Percentiles rank a stretch among this genome's conserved stretches.
phyloP scores from a whole-genome alignment of 2,113 vertebrate species.

The Eulacestoma nigropectus region DNA sequence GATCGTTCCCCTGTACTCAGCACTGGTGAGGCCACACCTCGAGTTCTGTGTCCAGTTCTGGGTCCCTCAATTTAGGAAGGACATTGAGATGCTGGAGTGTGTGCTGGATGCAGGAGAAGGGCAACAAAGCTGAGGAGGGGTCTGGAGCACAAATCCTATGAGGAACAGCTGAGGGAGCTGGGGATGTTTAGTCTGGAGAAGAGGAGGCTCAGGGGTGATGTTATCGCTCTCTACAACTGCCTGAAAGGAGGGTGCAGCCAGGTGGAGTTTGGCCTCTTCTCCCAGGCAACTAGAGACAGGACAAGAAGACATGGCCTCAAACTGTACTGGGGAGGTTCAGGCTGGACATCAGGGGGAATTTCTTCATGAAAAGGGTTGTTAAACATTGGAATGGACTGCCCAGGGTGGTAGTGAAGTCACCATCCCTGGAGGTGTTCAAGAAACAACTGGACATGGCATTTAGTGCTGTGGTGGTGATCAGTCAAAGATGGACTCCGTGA shows the following conservation, averaged over 20 bases:
- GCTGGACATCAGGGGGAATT: neutral
- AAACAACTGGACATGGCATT: neutral
- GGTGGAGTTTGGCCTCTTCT: neutral
- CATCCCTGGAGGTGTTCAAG: neutral
- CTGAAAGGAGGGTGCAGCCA: neutral
- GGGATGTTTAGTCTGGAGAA: neutral
- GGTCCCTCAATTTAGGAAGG: rapidly evolving
- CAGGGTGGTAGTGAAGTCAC: neutral
- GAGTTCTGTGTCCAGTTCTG: rapidly evolving
- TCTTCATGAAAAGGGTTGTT: neutral
- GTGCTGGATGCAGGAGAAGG: neutral
- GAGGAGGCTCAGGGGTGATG: neutral
- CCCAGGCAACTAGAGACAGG: neutral
- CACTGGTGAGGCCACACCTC: neutral
- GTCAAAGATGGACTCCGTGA: neutral
- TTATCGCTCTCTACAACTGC: rapidly evolving
- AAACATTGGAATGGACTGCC: neutral
- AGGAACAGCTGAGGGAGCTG: neutral
- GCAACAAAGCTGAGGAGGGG: neutral
- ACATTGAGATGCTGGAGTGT: neutral
- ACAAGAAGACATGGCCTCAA: neutral
- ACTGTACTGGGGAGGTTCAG: neutral
- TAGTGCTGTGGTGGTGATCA: neutral
- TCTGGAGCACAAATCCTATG: neutral
- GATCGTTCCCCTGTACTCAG: rapidly evolving